These are phyloP conservation scores for Archocentrus centrarchus DNA, from an alignment of 2,113 vertebrate species.

Conservation along the genomic window DNA sequence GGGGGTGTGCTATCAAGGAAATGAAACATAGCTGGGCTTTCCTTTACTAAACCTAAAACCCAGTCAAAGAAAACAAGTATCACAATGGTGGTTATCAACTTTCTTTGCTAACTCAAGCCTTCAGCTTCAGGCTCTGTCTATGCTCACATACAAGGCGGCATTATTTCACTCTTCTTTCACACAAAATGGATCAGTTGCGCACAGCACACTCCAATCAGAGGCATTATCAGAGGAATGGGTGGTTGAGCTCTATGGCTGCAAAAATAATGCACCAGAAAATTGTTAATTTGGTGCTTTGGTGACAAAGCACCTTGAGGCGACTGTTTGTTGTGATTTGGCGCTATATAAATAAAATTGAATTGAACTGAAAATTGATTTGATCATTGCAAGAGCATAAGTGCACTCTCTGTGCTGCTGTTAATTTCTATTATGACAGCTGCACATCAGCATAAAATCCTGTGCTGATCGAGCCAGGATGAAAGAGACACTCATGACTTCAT, in stretches of 20 bases:
- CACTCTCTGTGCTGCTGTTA: not conserved
- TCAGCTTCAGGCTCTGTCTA: no score
- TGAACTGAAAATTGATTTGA: not conserved
- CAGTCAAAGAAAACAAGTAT: not conserved
- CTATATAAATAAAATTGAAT: no score
- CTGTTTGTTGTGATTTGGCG: no score
- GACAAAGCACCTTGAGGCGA: no score
- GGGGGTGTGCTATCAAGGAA: not conserved
- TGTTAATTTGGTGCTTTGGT: not conserved
- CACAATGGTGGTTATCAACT: not conserved
- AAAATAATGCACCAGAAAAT: not conserved
- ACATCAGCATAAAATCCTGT: not conserved
- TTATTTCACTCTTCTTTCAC: not conserved
- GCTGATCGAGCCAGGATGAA: no score
- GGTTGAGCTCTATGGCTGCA: not conserved
- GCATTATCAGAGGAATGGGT: not conserved
- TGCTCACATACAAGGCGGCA: not conserved
- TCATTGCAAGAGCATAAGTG: not conserved
- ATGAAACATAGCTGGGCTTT: not conserved
- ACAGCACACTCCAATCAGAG: not conserved
- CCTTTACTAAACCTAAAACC: not conserved
- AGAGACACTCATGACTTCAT: no score
- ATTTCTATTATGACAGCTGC: not conserved
- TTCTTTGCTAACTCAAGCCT: not conserved
- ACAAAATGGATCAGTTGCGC: not conserved